Conservation (phyloP, 1,140 invertebrate species). For the Trachelipus rathkii region DNA sequence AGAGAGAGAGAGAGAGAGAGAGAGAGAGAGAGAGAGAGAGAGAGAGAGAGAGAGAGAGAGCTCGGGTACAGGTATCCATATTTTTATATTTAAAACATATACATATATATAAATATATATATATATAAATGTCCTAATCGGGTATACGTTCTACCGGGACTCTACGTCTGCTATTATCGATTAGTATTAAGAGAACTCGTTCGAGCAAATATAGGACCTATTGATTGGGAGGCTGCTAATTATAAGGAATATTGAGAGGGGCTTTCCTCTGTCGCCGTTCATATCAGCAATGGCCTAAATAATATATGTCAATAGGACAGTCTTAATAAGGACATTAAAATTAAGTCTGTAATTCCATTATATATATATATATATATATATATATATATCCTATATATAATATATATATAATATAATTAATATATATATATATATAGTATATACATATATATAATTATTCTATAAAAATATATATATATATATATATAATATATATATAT, state of each 20-base stretch:
- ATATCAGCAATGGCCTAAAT: too few relatives aligned
- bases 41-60: too few relatives aligned
- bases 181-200: background rate
- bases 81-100: too few relatives aligned
- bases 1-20: too few relatives aligned
- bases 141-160: background rate
- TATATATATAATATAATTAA: conserved; percentile 7
- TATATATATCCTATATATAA: background rate
- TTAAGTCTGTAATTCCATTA: background rate
- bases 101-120: too few relatives aligned
- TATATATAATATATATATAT: conserved; percentile 10
- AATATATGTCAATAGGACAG: background rate
- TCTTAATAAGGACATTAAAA: conserved; percentile 6
- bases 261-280: too few relatives aligned
- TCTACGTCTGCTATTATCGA: background rate
- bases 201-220: background rate
- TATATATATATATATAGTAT: background rate
- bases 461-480: conserved; percentile 15
- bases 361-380: conserved; percentile 15
- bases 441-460: background rate
- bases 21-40: too few relatives aligned
- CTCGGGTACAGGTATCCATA: too few relatives aligned
- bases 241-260: background rate
- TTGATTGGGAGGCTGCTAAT: background rate
- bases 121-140: too few relatives aligned